A percentile compares a stretch with the other conserved stretches of the same genome.
Conservation (phyloP, 2,888 invertebrate species). For the Conus canariensis region DNA sequence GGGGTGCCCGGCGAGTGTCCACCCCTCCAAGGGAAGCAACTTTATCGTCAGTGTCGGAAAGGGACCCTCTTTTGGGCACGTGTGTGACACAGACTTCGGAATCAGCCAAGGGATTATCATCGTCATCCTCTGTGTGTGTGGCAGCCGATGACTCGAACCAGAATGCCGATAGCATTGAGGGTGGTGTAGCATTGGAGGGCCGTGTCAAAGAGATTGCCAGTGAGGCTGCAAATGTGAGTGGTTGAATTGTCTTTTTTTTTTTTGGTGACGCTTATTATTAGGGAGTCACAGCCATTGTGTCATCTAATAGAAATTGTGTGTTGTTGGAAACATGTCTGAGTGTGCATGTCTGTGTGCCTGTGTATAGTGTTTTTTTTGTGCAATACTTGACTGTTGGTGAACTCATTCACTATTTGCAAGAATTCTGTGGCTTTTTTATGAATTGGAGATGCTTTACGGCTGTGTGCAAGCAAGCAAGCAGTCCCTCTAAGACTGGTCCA, state of each 20-base stretch:
- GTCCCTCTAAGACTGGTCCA: too few relatives aligned
- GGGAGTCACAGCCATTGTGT: too few relatives aligned
- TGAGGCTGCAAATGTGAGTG: constrained; percentile 32
- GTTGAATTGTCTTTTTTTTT: neutral
- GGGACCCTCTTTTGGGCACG: constrained; percentile 32
- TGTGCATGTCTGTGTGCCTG: neutral
- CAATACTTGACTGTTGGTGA: too few relatives aligned
- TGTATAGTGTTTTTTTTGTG: too few relatives aligned
- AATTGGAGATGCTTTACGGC: too few relatives aligned
- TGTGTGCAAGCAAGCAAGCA: too few relatives aligned
- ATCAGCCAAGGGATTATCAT: neutral
- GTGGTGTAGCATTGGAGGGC: neutral
- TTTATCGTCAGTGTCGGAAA: neutral
- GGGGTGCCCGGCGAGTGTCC: neutral
- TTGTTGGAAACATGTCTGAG: too few relatives aligned
- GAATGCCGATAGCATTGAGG: neutral
- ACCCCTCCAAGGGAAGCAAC: constrained; percentile 6
- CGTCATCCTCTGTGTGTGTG: constrained; percentile 10
- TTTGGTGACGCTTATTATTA: too few relatives aligned
- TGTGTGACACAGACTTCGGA: constrained; percentile 6
- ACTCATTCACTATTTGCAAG: too few relatives aligned
- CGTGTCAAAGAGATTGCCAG: neutral
- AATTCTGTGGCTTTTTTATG: too few relatives aligned
- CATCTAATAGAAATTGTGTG: too few relatives aligned
- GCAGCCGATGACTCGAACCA: constrained; percentile 27